Evolutionary conservation across 2,113 vertebrate species (phyloP), one percentile per base, ranked within the genome.

Genomic region (Grammomys surdaster): DNA sequence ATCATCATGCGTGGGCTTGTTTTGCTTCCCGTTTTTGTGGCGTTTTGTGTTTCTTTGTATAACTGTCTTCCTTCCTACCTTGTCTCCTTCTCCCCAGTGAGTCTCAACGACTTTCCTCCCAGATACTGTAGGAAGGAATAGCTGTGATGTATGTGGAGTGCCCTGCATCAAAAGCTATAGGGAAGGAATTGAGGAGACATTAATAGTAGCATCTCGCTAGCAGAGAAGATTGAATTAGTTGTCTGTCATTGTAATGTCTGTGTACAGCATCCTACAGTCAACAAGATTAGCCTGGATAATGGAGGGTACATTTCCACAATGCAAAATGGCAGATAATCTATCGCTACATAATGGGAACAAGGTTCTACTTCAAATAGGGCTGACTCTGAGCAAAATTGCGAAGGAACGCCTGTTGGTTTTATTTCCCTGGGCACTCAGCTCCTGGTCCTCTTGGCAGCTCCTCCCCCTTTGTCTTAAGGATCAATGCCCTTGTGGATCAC

Each of bases 281-380:
- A 93, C 95, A 58, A 91, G 96, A 96, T 96, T 95, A 97, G 93
- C 82, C 78, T 94, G 96, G 95, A 96, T 97, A 96, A 91, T 93
- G 90, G 94, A 97, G 69, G 95, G 51, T 88, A 54, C 94, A 91
- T 89, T 96, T 95, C 73, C 87, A 96, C 97, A 95, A 95, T 97
- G 97, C 90, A 97, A 97, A 98, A 97, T 97, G 97, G 95, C 97
- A 97, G 97, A 96, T 97, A 96, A 97, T 97, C 96, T 97, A 95
- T 97, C 95, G 95, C 92, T 93, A 89, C 89, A 69, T 98, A 97
- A 97, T 96, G 95, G 90, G 89, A 97, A 89, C 96, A 97, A 95
- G 95, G 82, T 84, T 95, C 91, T 80, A 72, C 69, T 95, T 96
- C 90, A 94, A 89, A 96, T 60, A 93, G 92, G 95, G 94, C 97